These are phyloP conservation scores for Hetaerina americana DNA, from an alignment of 1,140 invertebrate genomes.

Conservation along the genomic window DNA sequence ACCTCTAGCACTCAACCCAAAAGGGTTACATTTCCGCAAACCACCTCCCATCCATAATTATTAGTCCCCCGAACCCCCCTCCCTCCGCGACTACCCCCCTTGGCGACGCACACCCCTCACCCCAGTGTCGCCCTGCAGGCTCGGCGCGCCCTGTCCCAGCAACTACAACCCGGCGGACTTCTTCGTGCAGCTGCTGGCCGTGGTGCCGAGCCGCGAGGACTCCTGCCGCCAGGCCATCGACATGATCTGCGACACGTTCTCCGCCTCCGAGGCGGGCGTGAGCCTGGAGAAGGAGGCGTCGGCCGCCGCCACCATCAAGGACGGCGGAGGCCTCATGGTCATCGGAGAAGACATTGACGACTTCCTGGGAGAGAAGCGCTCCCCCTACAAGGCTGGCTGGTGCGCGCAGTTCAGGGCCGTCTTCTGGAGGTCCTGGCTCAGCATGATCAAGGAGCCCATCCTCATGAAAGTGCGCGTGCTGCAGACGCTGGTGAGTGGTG, in stretches of 20 bases:
- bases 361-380: slow-evolving; percentile 1
- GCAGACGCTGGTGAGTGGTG: slow-evolving; percentile 70
- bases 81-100: no score
- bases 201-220: slow-evolving; percentile 67
- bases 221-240: slow-evolving; percentile 54
- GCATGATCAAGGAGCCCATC: slow-evolving; percentile 76
- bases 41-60: no score
- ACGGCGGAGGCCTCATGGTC: slow-evolving; percentile 13
- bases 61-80: no score
- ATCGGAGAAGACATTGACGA: background rate
- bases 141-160: slow-evolving; percentile 59
- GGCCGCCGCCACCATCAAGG: background rate
- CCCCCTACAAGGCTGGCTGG: slow-evolving; percentile 74
- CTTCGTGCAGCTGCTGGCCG: slow-evolving; percentile 80
- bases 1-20: no score
- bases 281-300: slow-evolving; percentile 37
- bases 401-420: slow-evolving; percentile 76
- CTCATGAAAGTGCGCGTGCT: slow-evolving; percentile 75
- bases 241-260: slow-evolving; percentile 64
- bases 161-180: slow-evolving; percentile 96
- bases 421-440: slow-evolving; percentile 80
- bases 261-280: slow-evolving; percentile 42
- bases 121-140: no score
- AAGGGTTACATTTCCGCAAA: no score
- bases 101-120: no score